Conservation (phyloP, 2,113 vertebrate species). For the Leuciscus idus region DNA sequence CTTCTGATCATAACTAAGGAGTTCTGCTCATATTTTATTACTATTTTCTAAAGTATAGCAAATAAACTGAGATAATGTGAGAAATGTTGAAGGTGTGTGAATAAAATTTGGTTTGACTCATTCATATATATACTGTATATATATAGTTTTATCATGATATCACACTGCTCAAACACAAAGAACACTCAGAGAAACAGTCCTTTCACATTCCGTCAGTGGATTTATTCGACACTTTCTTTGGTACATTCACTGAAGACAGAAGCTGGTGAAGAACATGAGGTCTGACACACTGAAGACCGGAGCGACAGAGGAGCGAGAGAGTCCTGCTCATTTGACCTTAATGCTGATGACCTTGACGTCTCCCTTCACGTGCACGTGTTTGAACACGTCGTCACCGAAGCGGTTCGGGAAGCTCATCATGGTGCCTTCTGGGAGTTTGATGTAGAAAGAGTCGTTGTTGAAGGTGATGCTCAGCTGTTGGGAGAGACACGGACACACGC, state of each 20-base stretch:
- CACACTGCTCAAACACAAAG: background rate
- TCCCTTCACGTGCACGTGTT: constrained; percentile 65
- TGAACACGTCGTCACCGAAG: constrained; percentile 72
- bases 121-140: no score
- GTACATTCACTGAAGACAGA: background rate
- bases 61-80: no score
- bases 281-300: background rate
- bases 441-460: constrained; percentile 70
- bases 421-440: constrained; percentile 72
- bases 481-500: background rate
- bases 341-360: constrained; percentile 68
- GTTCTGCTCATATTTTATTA: no score
- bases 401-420: constrained; percentile 77
- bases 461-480: constrained; percentile 73
- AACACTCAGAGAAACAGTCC: background rate
- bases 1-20: no score
- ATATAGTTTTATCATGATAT: no score
- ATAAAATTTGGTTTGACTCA: no score
- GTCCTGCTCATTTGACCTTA: constrained; percentile 69
- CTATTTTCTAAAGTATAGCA: no score
- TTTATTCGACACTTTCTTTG: constrained; percentile 4
- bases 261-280: background rate
- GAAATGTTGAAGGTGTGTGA: no score
- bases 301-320: background rate
- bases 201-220: background rate